Evolutionary conservation across 2,797 vertebrate genomes (phyloP), one percentile per base, ranked within the genome.

Genomic region (Muscicapa comitata): DNA sequence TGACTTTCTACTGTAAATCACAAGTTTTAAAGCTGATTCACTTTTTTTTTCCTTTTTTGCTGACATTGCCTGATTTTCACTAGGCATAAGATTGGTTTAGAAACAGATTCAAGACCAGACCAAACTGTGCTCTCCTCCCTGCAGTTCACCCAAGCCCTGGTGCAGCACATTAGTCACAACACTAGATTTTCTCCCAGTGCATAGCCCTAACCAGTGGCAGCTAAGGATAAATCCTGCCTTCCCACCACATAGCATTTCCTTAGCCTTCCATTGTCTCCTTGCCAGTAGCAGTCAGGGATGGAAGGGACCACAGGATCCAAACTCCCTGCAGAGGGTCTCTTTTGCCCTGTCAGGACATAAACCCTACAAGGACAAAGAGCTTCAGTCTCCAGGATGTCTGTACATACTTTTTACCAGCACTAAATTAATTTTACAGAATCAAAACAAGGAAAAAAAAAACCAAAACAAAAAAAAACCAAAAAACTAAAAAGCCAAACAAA

Each of bases 1-100:
- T 91, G 74, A 54, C 51, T 88, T 95, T 66, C 40, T 77, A 45
- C 73, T 83, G 86, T 58, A 92, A 91, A 87, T 93, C 75, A 92
- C 1, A 1, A 90, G 79, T n/a, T 89, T 72, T 72, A 68, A 71
- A 74, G 86, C 81, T 96, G 91, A 93, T 62, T 91, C 72, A 62
- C 10, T 19, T 24, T 11, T 45, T 48, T 37, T 40, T 38, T n/a
- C 19, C 1, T 31, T 65, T 82, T 78, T 74, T 67, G 23, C 86
- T 87, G 86, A 85, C 45, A 54, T 37, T 57, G 55, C 25, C 59
- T 33, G 19, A 38, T 79, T 91, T 91, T 87, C 25, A 59, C 65
- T 80, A 57, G 51, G 70, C 26, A 2, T 55, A 82, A 89, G n/a
- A 48, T 61, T 76, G 18, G 21, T 59, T 82, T 37, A 54, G 45